Evolutionary conservation across 2,888 invertebrate genomes (phyloP).

Genomic region (Arctia plantaginis): DNA sequence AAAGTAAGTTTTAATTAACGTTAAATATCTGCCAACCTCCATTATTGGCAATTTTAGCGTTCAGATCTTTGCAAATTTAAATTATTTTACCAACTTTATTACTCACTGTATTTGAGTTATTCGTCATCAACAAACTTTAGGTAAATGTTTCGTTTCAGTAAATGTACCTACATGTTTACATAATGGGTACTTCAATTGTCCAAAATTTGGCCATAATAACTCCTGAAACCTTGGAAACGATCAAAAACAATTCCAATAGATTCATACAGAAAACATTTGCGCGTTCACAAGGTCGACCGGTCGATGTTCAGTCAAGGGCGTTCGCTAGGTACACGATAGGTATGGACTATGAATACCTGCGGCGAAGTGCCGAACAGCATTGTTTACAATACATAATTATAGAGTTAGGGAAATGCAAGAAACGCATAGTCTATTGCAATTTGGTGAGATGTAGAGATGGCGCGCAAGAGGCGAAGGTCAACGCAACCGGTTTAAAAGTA

Average conservation of each 20-base stretch:
- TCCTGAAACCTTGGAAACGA: slow-evolving; percentile 55
- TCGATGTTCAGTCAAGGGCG: slow-evolving; percentile 84
- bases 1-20: not conserved
- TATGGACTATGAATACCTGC: slow-evolving; percentile 58
- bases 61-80: not conserved
- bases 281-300: slow-evolving; percentile 81
- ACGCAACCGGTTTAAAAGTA: slow-evolving; percentile 82
- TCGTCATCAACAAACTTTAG: not conserved
- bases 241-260: slow-evolving; percentile 74
- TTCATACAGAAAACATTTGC: slow-evolving; percentile 79
- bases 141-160: slow-evolving; percentile 6
- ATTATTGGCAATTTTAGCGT: not conserved
- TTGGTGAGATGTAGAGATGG: slow-evolving; percentile 40
- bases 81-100: not conserved
- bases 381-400: slow-evolving; percentile 60
- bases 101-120: not conserved
- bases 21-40: not conserved
- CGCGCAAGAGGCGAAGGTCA: slow-evolving; percentile 70
- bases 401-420: slow-evolving; percentile 28
- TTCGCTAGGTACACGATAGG: slow-evolving; percentile 76
- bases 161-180: slow-evolving; percentile 2
- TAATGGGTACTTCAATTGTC: slow-evolving; percentile 29
- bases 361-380: slow-evolving; percentile 51
- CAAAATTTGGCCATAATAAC: slow-evolving; percentile 45
- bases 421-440: slow-evolving; percentile 37